Conservation (phyloP, 2,888 invertebrate genomes). For the Clusia tigrina region DNA sequence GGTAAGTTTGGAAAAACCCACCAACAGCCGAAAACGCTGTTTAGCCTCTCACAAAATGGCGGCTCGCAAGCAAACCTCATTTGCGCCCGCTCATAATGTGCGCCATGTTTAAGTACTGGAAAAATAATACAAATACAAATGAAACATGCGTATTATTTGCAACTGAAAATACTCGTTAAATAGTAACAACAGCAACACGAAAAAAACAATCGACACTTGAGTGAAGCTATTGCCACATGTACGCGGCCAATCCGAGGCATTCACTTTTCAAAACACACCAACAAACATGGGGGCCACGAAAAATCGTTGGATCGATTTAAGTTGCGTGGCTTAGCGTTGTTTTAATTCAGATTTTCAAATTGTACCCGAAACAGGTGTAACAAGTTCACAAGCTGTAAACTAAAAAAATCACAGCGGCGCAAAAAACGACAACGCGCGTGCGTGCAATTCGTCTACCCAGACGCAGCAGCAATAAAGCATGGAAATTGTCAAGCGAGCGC, state of each 20-base stretch:
- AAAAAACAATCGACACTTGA: background rate
- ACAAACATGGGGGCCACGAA: background rate
- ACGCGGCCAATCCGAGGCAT: constrained; percentile 13
- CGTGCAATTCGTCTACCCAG: background rate
- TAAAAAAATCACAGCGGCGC: background rate
- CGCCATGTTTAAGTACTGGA: background rate
- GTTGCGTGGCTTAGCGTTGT: background rate
- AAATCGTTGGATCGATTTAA: background rate
- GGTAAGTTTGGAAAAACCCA: background rate
- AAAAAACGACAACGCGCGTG: background rate
- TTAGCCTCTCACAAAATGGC: background rate
- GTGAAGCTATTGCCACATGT: background rate
- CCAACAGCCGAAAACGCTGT: background rate
- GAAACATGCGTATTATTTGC: background rate
- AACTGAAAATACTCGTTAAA: background rate
- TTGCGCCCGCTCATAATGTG: background rate
- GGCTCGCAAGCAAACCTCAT: background rate
- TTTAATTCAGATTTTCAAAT: background rate
- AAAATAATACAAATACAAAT: background rate
- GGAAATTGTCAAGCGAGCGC: constrained; percentile 15
- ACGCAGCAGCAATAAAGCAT: background rate
- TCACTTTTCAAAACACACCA: background rate
- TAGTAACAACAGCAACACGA: background rate
- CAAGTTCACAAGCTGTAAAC: constrained; percentile 4
- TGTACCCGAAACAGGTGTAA: constrained; percentile 14